Evolutionary conservation across 2,113 vertebrate species (phyloP).

Genomic region (Hylia prasina): DNA sequence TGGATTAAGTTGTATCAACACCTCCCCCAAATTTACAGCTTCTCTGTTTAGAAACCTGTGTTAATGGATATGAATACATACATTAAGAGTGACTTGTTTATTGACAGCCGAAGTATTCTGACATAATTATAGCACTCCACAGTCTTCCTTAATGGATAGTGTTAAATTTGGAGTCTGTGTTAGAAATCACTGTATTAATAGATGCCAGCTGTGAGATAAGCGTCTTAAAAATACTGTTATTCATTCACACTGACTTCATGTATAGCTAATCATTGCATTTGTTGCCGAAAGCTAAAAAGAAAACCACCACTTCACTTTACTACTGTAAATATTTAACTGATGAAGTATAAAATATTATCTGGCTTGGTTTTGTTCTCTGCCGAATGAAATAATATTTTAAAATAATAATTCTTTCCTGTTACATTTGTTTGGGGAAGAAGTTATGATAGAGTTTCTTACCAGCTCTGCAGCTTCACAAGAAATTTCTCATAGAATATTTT

Average conservation of each 20-base stretch:
- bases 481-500: background rate
- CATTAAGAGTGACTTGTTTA: background rate
- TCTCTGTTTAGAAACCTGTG: background rate
- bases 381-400: background rate
- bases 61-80: background rate
- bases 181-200: slow-evolving; percentile 52
- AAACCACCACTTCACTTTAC: background rate
- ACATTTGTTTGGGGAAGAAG: background rate
- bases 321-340: slow-evolving; percentile 12
- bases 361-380: background rate
- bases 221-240: slow-evolving; percentile 14
- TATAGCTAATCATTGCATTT: background rate
- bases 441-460: background rate
- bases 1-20: background rate
- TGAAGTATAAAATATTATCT: background rate
- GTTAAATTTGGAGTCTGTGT: slow-evolving; percentile 38
- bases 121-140: slow-evolving; percentile 7
- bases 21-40: background rate
- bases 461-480: background rate
- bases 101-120: slow-evolving; percentile 5
- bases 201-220: slow-evolving; percentile 49
- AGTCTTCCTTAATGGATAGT: slow-evolving; percentile 17
- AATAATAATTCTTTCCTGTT: background rate
- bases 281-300: background rate
- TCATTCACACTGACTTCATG: slow-evolving; percentile 3